Base-by-base conservation (phyloP, 2,797 vertebrate genomes). In the Sciurus vulgaris region DNA sequence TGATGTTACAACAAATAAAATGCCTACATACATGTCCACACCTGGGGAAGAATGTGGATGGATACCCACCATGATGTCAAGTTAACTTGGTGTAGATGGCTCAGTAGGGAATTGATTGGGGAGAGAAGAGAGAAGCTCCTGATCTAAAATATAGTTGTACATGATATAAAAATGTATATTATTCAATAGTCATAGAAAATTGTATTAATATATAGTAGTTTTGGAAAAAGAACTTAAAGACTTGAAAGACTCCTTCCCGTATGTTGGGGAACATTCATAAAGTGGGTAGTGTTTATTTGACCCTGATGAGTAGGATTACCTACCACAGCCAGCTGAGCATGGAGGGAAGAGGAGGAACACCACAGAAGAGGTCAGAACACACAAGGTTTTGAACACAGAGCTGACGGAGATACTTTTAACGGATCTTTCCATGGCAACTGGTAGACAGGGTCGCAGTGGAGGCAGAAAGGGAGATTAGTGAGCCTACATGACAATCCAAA, bases 221-320 rank as follows among this genome's bases (percentile, higher is more conserved):
- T 65, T 61, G 24, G 47, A 81, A 86, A 89, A 91, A 13, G 67
- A 87, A 61, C 18, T 65, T 89, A 83, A 51, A 91, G 61, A 49
- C 33, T 81, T 56, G 63, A 79, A 70, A 15, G 35, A n/a, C 33
- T 90, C 59, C n/a, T 72, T 94, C 35, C 44, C 24, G 10, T 73
- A 70, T 5, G 2, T 2, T 81, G 12, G 49, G 20, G 28, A 86
- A 44, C 24, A 49, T 77, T 94, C 5, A 33, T 11, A 84, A 90
- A 44, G 79, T 26, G 90, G 73, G n/a, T n/a, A 41, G 41, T 24
- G 22, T 54, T 91, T 69, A 89, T 47, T 22, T 59, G 5, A 33
- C 41, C 33, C 59, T 14, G 30, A 86, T 54, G 70, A 73, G 22
- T 18, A 78, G 54, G 47, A 69, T 18, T 70, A 70, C 38, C 17